Percentiles rank a stretch among this genome's conserved stretches.
Evolutionary conservation across 35 echinoderm and acorn worm genomes (phyloP).

Genomic region (Diadema setosum): DNA sequence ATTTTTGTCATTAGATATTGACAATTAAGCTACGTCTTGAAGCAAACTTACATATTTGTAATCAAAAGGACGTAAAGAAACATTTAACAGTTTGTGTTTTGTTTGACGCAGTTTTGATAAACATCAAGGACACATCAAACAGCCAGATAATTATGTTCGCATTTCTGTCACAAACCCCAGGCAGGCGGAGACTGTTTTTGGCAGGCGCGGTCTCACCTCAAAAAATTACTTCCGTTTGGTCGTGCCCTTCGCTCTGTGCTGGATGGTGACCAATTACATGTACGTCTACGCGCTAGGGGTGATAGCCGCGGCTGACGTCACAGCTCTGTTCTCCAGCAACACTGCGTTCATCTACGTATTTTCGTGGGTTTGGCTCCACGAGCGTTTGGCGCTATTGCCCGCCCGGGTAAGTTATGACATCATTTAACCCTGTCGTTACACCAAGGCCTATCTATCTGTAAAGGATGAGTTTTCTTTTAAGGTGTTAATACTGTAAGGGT

Average conservation of each 20-base stretch:
- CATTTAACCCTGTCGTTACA: too few relatives aligned
- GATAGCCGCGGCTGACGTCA: conserved; percentile 97
- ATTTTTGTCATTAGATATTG: too few relatives aligned
- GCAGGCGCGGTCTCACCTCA: conserved; percentile 48
- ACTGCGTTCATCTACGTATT: conserved; percentile 97
- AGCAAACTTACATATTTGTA: too few relatives aligned
- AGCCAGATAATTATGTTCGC: too few relatives aligned
- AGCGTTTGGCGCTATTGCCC: conserved; percentile 64
- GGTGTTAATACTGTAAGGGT: too few relatives aligned
- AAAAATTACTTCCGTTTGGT: conserved; percentile 34
- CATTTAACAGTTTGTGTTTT: too few relatives aligned
- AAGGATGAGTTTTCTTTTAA: too few relatives aligned
- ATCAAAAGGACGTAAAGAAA: too few relatives aligned
- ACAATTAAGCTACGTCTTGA: too few relatives aligned
- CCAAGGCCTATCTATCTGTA: neutral
- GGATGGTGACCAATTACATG: conserved; percentile 93
- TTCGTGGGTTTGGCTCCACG: conserved; percentile 91
- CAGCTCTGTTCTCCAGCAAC: conserved; percentile 91
- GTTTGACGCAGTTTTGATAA: too few relatives aligned
- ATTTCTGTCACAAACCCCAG: too few relatives aligned
- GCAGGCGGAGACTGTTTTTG: conserved; percentile 70
- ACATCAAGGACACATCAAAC: too few relatives aligned
- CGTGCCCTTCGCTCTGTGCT: conserved; percentile 78
- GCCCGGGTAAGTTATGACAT: conserved; percentile 65
- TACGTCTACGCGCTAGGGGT: conserved; percentile 84